phyloP scores from a whole-genome alignment of 1,140 invertebrate genomes.

The Polypedilum pembai region DNA sequence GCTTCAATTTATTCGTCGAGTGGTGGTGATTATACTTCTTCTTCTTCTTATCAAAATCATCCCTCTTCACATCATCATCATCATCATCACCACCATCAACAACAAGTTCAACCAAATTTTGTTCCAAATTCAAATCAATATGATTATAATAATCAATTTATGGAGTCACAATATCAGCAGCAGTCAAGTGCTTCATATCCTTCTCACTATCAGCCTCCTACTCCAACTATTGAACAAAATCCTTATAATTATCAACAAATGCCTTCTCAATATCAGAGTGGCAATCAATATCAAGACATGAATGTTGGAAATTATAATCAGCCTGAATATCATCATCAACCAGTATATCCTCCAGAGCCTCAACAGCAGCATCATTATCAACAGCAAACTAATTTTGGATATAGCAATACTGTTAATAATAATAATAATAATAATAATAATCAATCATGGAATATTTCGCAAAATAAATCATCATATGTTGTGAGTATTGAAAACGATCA shows the following conservation, averaged over 20 bases:
- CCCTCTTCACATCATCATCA: too few relatives aligned
- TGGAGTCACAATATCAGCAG: not conserved
- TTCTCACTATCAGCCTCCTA: too few relatives aligned
- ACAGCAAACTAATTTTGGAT: not conserved
- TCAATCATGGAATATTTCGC: not conserved
- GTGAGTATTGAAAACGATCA: not conserved
- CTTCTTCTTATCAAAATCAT: too few relatives aligned
- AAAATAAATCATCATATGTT: conserved; percentile 13
- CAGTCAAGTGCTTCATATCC: not conserved
- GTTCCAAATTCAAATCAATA: too few relatives aligned
- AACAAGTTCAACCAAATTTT: not conserved
- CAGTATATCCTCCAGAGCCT: not conserved
- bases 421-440: not conserved
- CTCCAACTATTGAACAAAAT: too few relatives aligned
- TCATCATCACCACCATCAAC: too few relatives aligned
- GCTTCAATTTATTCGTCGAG: conserved; percentile 8
- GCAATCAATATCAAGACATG: not conserved
- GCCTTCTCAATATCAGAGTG: not conserved
- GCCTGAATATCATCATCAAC: not conserved
- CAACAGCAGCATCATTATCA: not conserved
- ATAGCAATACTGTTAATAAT: not conserved
- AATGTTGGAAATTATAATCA: too few relatives aligned
- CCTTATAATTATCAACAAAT: too few relatives aligned
- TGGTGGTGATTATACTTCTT: not conserved
- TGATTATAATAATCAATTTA: conserved; percentile 1